phyloP scores from a whole-genome alignment of 1,140 invertebrate species.

The Drosophila guanche region DNA sequence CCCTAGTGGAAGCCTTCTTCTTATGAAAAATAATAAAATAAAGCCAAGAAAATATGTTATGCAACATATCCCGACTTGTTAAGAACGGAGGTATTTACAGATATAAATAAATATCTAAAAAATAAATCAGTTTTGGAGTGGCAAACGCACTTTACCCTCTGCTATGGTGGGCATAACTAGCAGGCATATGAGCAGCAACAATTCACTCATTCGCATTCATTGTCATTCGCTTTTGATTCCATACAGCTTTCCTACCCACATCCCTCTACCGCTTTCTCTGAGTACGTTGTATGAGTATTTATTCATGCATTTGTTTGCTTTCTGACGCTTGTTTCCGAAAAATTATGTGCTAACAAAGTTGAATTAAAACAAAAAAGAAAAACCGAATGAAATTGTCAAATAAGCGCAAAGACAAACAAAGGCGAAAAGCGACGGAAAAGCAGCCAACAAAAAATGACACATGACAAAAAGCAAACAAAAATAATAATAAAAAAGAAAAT shows the following conservation, averaged over 20 bases:
- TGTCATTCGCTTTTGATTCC: slow-evolving; percentile 55
- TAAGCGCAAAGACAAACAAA: slow-evolving; percentile 78
- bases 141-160: not conserved
- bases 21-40: too few relatives aligned
- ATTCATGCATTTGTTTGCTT: slow-evolving; percentile 80
- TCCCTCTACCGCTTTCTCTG: not conserved
- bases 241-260: not conserved
- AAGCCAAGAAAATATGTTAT: too few relatives aligned
- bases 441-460: slow-evolving; percentile 28
- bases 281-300: slow-evolving; percentile 42
- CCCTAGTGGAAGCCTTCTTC: too few relatives aligned
- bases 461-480: slow-evolving; percentile 24
- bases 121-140: too few relatives aligned
- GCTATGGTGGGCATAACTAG: not conserved
- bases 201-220: slow-evolving; percentile 64
- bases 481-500: slow-evolving; percentile 27
- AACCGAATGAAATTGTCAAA: slow-evolving; percentile 72
- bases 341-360: slow-evolving; percentile 79
- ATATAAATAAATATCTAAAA: too few relatives aligned
- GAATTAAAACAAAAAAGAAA: slow-evolving; percentile 63
- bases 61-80: too few relatives aligned
- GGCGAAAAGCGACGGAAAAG: slow-evolving; percentile 35
- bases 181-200: slow-evolving; percentile 46
- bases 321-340: slow-evolving; percentile 79
- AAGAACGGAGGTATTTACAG: too few relatives aligned